Percentiles rank a stretch among this genome's conserved stretches.
These are phyloP conservation scores for Ornithorhynchus anatinus DNA, from an alignment of 2,113 vertebrate species.

Conservation along the genomic window DNA sequence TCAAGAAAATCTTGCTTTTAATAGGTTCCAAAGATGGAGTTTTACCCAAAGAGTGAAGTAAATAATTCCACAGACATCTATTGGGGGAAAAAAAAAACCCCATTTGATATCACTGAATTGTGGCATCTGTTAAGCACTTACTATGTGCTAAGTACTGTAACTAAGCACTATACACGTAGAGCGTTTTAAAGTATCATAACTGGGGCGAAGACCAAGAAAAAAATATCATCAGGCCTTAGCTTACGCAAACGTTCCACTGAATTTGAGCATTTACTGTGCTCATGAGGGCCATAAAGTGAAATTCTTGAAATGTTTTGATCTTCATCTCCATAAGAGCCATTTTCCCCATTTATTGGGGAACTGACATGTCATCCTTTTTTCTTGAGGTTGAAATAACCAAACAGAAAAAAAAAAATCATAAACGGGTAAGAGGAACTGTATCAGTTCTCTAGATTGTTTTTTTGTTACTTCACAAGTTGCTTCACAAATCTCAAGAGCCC, in stretches of 20 bases:
- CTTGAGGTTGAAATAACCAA: not conserved
- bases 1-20: not conserved
- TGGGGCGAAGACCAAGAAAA: accelerated
- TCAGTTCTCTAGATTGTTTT: not conserved
- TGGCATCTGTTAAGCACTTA: too few species aligned
- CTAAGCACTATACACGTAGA: not conserved
- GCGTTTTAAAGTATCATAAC: not conserved
- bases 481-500: not conserved
- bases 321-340: not conserved
- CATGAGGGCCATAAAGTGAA: not conserved
- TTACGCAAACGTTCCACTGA: not conserved
- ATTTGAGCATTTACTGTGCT: accelerated
- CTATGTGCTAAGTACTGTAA: too few species aligned
- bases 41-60: not conserved
- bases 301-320: not conserved
- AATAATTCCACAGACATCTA: not conserved
- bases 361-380: not conserved
- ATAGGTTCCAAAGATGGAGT: not conserved
- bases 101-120: too few species aligned
- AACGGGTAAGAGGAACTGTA: not conserved
- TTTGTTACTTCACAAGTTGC: not conserved
- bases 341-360: not conserved
- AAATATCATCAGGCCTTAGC: accelerated
- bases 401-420: not conserved
- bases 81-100: not conserved